Base-by-base conservation (phyloP, 2,113 vertebrate genomes). In the Istiophorus platypterus region DNA sequence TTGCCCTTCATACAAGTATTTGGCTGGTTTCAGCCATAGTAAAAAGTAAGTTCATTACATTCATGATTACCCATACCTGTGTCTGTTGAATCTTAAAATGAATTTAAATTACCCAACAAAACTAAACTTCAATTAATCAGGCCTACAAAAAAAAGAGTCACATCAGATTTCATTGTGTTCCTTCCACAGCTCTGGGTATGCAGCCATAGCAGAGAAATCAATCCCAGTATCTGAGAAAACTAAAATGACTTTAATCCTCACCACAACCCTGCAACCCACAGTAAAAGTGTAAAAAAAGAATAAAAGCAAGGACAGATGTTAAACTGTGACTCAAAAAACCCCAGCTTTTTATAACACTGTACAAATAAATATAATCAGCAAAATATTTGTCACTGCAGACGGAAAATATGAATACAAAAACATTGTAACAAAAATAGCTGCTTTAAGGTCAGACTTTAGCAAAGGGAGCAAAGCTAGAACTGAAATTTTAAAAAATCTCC, bases 361-460 rank as follows among this genome's bases (percentile, higher is more conserved):
- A 66, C 62, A 78, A 78, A 67, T 78, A 78, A 61, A 78, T 73
- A 78, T 34, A 59, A 61, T 59, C 29, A 58, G 41, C 66, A 77
- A 51, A 47, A 64, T 9, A 62, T 9, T 3, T 34, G 31, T 34
- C 31, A 34, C 31, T 6, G 31, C 31, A 34, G 6, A 0, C 26
- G 26, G 7, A 65, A 37, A 70, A 63, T 27, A 81, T 1, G 1
- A 62, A 62, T 0, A 56, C 12, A 54, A 54, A 63, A 66, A 12
- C n/a, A 47, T n/a, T 54, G 42, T 63, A 26, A 72, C 67, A 39
- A 26, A 45, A 37, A 7, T 29, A 63, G 62, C n/a, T 47, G 47
- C 64, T 58, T 31, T 29, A 22, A 41, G 4, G 12, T 31, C 18
- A 18, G 61, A 52, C 31, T 5, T 37, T 0, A 27, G 39, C 41